phyloP scores from a whole-genome alignment of 2,113 vertebrate genomes.

The Toxostoma redivivum region DNA sequence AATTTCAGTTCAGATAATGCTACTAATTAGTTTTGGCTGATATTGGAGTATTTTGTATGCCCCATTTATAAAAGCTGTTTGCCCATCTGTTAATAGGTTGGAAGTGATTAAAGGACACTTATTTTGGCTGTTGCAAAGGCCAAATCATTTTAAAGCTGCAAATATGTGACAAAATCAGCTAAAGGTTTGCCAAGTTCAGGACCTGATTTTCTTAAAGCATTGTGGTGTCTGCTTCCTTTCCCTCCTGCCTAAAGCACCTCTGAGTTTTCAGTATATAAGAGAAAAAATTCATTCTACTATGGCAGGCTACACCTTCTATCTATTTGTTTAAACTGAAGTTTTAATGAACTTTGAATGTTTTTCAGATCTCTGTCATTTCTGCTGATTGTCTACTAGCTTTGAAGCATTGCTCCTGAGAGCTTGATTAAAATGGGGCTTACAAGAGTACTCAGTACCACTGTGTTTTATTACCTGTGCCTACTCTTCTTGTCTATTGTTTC shows the following conservation, averaged over 20 bases:
- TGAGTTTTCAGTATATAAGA: constrained; percentile 18
- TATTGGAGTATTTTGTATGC: constrained; percentile 76
- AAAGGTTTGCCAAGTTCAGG: constrained; percentile 72
- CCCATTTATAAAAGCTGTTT: constrained; percentile 78
- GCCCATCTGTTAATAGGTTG: constrained; percentile 82
- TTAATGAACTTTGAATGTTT: constrained; percentile 32
- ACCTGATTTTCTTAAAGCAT: constrained; percentile 50
- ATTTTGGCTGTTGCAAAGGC: constrained; percentile 77
- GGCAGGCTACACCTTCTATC: not conserved
- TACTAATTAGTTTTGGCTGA: constrained; percentile 80
- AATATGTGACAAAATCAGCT: constrained; percentile 71
- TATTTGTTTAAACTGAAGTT: constrained; percentile 36
- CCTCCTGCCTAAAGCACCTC: not conserved
- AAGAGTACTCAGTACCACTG: not conserved
- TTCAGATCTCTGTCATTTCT: constrained; percentile 14
- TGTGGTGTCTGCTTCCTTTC: constrained; percentile 25
- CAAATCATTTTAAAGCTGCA: constrained; percentile 74
- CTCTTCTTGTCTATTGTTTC: not conserved
- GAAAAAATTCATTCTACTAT: constrained; percentile 17
- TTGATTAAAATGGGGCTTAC: not conserved
- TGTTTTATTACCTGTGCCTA: not conserved
- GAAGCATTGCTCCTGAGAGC: not conserved
- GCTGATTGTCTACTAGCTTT: not conserved
- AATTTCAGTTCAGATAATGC: constrained; percentile 71
- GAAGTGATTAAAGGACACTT: constrained; percentile 79